Evolutionary conservation across 2,113 vertebrate genomes (phyloP).

Genomic region (Carettochelys insculpta): DNA sequence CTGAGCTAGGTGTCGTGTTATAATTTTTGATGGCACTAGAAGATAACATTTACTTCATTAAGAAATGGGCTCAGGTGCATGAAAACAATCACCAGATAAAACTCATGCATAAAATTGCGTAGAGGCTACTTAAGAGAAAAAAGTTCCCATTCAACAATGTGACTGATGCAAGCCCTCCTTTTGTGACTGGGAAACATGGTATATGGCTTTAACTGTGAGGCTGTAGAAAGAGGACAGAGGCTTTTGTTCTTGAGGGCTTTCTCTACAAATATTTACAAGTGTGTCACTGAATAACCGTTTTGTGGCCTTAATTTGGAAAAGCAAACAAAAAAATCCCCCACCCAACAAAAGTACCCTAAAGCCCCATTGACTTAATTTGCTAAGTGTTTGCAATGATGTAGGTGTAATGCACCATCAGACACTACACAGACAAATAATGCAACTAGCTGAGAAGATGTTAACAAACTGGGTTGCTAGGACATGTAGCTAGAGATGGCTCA

Average conservation of each 20-base stretch:
- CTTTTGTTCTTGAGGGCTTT: neutral
- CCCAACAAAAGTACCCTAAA: constrained; percentile 43
- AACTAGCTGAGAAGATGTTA: constrained; percentile 22
- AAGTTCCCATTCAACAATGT: constrained; percentile 42
- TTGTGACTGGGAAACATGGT: neutral
- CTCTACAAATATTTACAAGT: constrained; percentile 8
- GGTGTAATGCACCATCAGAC: constrained; percentile 37
- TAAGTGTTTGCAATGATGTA: constrained; percentile 31
- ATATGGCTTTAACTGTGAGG: constrained; percentile 63
- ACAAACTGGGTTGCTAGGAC: constrained; percentile 52
- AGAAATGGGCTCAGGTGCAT: constrained; percentile 57
- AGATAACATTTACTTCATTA: constrained; percentile 64
- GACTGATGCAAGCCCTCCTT: constrained; percentile 12
- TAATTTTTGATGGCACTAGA: constrained; percentile 62
- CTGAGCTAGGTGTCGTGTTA: constrained; percentile 54
- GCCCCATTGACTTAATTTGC: constrained; percentile 7
- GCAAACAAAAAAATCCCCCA: constrained; percentile 14
- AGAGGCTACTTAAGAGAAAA: constrained; percentile 58
- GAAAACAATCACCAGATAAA: constrained; percentile 68
- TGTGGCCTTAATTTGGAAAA: neutral
- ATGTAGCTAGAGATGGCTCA: constrained; percentile 34
- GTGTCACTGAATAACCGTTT: constrained; percentile 1
- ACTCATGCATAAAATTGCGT: constrained; percentile 45
- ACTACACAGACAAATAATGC: neutral
- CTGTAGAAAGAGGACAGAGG: constrained; percentile 18